These are phyloP conservation scores for Acrossocheilus fasciatus DNA, from an alignment of 2,797 vertebrate species.

Conservation along the genomic window DNA sequence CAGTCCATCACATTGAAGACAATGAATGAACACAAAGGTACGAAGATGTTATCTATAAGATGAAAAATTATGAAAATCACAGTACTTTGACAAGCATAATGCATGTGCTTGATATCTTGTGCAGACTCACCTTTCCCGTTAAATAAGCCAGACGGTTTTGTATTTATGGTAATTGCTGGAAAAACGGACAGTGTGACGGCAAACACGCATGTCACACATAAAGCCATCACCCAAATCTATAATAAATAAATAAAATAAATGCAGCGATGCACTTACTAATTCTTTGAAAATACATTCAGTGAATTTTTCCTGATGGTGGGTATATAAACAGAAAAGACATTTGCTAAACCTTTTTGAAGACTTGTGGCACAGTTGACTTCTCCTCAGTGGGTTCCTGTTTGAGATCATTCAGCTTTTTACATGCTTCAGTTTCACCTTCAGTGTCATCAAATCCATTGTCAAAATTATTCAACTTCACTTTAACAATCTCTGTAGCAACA, in stretches of 20 bases:
- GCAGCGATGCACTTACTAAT: background rate
- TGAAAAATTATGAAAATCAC: background rate
- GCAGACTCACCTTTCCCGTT: slow-evolving; percentile 41
- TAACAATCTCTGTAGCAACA: slow-evolving; percentile 33
- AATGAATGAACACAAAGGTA: slow-evolving; percentile 77
- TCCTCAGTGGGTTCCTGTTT: background rate
- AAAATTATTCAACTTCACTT: slow-evolving; percentile 31
- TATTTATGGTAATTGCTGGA: slow-evolving; percentile 82
- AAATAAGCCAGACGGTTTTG: slow-evolving; percentile 57
- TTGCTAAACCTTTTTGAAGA: slow-evolving; percentile 72
- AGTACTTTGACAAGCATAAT: background rate
- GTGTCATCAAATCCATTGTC: background rate
- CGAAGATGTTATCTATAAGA: slow-evolving; percentile 75
- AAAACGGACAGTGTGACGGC: slow-evolving; percentile 82
- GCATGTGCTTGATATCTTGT: background rate
- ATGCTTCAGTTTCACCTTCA: slow-evolving; percentile 1
- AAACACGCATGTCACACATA: slow-evolving; percentile 83
- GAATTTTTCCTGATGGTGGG: background rate
- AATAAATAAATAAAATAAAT: slow-evolving; percentile 18
- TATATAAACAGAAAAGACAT: background rate
- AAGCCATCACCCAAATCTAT: slow-evolving; percentile 84
- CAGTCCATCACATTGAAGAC: slow-evolving; percentile 81
- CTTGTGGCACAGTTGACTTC: slow-evolving; percentile 63
- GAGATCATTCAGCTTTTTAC: background rate
- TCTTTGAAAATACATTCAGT: background rate